Percentiles rank a stretch among this genome's conserved stretches.
phyloP scores from a whole-genome alignment of 2,797 vertebrate species.

The Meriones psammophilus region DNA sequence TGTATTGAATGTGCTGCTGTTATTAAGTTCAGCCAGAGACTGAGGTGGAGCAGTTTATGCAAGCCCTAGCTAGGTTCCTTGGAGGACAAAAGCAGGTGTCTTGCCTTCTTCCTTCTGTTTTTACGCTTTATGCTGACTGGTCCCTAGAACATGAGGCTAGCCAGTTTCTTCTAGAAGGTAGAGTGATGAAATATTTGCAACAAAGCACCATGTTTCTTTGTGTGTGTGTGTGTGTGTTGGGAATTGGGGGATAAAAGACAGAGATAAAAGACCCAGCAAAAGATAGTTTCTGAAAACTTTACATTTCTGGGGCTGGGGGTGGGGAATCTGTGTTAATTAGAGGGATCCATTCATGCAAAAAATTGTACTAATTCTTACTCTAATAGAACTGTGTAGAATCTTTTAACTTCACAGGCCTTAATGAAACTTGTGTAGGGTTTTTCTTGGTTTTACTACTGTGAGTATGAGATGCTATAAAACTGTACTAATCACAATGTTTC shows the following conservation, averaged over 20 bases:
- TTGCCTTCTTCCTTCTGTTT: not conserved
- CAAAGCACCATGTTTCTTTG: too few species aligned
- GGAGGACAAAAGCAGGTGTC: not conserved
- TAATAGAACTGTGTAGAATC: not conserved
- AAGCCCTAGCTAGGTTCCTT: not conserved
- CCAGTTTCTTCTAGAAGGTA: not conserved
- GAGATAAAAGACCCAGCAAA: conserved; percentile 27
- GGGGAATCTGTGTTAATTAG: conserved; percentile 18
- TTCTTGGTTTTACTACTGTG: conserved; percentile 41
- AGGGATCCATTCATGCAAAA: conserved; percentile 15
- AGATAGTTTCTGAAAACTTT: not conserved
- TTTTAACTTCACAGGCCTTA: not conserved
- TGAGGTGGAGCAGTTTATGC: not conserved
- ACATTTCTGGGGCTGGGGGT: not conserved
- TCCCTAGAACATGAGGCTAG: not conserved
- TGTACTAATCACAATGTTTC: conserved; percentile 28
- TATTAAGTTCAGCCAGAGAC: not conserved
- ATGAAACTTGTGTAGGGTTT: not conserved
- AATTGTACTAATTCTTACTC: not conserved
- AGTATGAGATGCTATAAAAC: conserved; percentile 19
- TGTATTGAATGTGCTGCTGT: not conserved
- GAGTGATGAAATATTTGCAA: not conserved
- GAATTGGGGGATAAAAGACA: not conserved
- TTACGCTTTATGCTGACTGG: not conserved
- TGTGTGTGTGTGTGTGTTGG: not conserved